Base-by-base conservation (phyloP, 92 coral and sea anemone species). In the Anthopleura xanthogrammica region DNA sequence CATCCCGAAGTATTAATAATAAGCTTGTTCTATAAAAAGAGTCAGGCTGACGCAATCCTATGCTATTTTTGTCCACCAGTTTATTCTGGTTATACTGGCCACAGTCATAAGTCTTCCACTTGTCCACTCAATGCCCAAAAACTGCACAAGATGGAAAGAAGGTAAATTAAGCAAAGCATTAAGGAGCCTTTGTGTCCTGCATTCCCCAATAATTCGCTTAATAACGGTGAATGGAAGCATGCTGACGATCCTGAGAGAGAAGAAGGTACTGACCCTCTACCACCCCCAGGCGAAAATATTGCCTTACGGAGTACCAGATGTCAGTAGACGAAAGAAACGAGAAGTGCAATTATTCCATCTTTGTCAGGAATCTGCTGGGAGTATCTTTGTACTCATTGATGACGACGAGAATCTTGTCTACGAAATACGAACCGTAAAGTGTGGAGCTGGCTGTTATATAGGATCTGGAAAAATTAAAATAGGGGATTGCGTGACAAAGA, bases 111-210 rank as follows among this genome's bases (percentile, higher is more conserved):
- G 5, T 16, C 74, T 29, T 23, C 17, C 74, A 9, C 43, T 24
- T 12, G 41, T 13, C 36, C 74, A 29, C 40, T 68, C 74, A 12
- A 68, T 46, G 50, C 50, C 50, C 7, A 60, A 39, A 29, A 80
- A 80, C 76, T 81, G 84, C 50, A 68, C 84, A 3, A 8, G 8
- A 12, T 81, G 84, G 84, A 20, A 68, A 68, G 66, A 70, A 2
- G 84, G 75, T n/a, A 46, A 13, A 2, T 39, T 81, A 9, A 24
- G 43, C 52, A 81, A 70, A 70, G 42, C 77, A 5, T 68, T 81
- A 22, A 29, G 20, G 23, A 68, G 58, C 12, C 23, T 70, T 13
- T 81, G 84, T 52, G 60, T 48, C n/a, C 48, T 75, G 23, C 42
- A 16, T 3, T 7, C 17, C 13, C 84, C 77, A 10, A 60, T 70